Evolutionary conservation across 2,888 invertebrate species (phyloP).

Genomic region (Galerucella calmariensis): DNA sequence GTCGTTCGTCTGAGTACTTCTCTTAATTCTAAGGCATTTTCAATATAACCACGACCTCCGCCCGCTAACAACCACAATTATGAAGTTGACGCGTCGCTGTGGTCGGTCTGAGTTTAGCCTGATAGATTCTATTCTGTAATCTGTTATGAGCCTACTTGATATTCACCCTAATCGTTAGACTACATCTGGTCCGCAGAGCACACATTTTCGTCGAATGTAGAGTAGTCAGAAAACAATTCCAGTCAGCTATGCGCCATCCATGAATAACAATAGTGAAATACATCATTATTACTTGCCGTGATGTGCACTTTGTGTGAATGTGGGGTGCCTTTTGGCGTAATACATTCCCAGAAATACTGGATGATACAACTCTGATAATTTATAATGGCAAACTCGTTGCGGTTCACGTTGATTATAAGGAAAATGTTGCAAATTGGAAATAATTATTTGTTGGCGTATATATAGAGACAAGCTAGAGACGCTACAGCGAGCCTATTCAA

Average conservation of each 20-base stretch:
- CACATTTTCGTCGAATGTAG: conserved; percentile 2
- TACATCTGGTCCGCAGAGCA: conserved; percentile 22
- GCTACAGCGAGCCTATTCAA: neutral
- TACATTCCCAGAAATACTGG: conserved; percentile 41
- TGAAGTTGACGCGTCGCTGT: too few species aligned
- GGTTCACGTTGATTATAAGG: conserved; percentile 31
- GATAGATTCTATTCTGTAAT: conserved; percentile 21
- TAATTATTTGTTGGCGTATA: conserved; percentile 17
- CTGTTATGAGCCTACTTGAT: conserved; percentile 27
- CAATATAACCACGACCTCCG: too few species aligned
- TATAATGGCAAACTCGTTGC: conserved; percentile 34
- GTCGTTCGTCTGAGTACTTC: too few species aligned
- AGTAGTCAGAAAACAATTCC: conserved; percentile 34
- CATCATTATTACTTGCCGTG: conserved; percentile 38
- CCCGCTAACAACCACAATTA: too few species aligned
- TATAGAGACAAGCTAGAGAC: neutral
- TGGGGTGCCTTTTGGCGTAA: conserved; percentile 31
- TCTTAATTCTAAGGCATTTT: too few species aligned
- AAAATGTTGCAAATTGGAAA: conserved; percentile 37
- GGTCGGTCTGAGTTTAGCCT: neutral
- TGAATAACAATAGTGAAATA: conserved; percentile 42
- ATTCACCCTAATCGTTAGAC: conserved; percentile 28
- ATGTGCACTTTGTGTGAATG: conserved; percentile 6
- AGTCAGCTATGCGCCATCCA: conserved; percentile 34
- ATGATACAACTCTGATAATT: conserved; percentile 39